These are phyloP conservation scores for Cecidostiba fungosa DNA, from an alignment of 2,888 invertebrate genomes.

Conservation along the genomic window DNA sequence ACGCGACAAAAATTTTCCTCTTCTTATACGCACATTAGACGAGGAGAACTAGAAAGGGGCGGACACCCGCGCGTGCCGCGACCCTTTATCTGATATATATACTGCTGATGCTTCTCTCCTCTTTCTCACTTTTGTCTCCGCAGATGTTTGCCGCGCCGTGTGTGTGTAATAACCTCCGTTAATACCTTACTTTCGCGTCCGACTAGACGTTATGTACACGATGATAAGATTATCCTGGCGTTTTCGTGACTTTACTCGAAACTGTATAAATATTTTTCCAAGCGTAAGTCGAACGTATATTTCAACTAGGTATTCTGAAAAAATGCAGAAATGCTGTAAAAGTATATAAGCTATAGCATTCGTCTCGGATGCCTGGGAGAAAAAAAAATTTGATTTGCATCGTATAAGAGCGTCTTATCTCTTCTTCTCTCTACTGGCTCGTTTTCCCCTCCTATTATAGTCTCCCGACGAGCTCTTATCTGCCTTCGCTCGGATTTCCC, in stretches of 20 bases:
- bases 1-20: not conserved
- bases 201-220: too few relatives aligned
- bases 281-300: too few relatives aligned
- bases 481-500: not conserved
- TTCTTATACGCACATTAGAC: not conserved
- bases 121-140: not conserved
- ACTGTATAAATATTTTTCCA: too few relatives aligned
- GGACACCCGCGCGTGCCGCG: not conserved
- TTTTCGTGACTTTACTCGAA: too few relatives aligned
- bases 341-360: too few relatives aligned
- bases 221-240: too few relatives aligned
- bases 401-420: constrained; percentile 1
- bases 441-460: not conserved
- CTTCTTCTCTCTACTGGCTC: not conserved
- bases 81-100: not conserved
- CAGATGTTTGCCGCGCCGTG: not conserved
- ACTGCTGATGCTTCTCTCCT: not conserved
- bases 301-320: too few relatives aligned
- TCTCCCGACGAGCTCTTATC: not conserved
- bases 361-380: not conserved
- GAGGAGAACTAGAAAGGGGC: not conserved
- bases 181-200: not conserved
- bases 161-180: not conserved
- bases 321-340: too few relatives aligned
- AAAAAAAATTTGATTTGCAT: not conserved